Percentiles rank a stretch among this genome's conserved stretches.
These are phyloP conservation scores for Ciconia nigra DNA, from an alignment of 2,797 vertebrate genomes.

Conservation along the genomic window DNA sequence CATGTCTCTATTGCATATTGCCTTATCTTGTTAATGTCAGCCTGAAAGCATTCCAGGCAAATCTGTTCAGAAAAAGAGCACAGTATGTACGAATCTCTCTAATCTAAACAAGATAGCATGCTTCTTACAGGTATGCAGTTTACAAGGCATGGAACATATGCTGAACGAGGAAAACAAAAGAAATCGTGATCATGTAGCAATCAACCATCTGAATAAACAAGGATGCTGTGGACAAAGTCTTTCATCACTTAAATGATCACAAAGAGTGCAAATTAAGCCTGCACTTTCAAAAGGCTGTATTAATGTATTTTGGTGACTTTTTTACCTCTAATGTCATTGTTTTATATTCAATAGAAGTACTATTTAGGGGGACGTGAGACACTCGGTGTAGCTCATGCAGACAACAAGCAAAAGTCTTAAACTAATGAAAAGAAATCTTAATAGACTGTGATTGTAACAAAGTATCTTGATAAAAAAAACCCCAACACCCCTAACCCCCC, in stretches of 20 bases:
- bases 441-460: conserved; percentile 49
- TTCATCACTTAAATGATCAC: not conserved
- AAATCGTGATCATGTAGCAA: not conserved
- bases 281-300: not conserved
- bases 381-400: not conserved
- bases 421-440: conserved; percentile 38
- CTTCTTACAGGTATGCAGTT: conserved; percentile 21
- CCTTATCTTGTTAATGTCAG: conserved; percentile 7
- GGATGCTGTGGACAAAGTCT: not conserved
- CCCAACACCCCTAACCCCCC: not conserved
- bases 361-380: not conserved
- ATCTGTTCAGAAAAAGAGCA: conserved; percentile 51
- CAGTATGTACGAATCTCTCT: not conserved
- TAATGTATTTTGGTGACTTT: not conserved
- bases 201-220: not conserved
- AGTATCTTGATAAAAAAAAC: conserved; percentile 60
- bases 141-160: conserved; percentile 25
- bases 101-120: not conserved
- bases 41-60: conserved; percentile 25
- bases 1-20: not conserved
- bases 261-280: not conserved
- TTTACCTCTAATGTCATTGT: not conserved
- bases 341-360: not conserved
- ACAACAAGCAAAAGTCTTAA: conserved; percentile 40
- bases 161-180: conserved; percentile 10